phyloP scores from a whole-genome alignment of 2,888 invertebrate genomes.

The Julus scanicus region DNA sequence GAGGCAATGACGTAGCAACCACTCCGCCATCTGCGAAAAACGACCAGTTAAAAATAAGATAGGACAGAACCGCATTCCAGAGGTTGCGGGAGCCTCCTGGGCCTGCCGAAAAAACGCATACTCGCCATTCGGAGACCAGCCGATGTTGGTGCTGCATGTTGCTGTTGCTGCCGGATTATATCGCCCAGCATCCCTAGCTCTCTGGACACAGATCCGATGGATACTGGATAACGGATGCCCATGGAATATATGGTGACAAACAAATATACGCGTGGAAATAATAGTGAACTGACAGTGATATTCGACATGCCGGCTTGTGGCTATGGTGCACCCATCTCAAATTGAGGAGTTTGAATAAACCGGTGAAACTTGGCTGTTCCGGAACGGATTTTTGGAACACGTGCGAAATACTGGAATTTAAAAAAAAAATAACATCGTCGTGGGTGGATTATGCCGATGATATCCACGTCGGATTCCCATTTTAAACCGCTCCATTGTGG shows the following conservation, averaged over 20 bases:
- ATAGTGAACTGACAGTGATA: not conserved
- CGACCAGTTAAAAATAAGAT: constrained; percentile 43
- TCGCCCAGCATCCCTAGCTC: not conserved
- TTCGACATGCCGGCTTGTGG: too few species aligned
- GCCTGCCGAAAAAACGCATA: constrained; percentile 1
- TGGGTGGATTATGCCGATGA: not conserved
- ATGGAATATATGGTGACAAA: not conserved
- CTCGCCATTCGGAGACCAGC: constrained; percentile 17
- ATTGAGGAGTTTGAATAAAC: not conserved
- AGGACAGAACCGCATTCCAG: constrained; percentile 41
- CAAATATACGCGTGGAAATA: not conserved
- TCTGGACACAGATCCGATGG: not conserved
- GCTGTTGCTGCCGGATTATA: not conserved
- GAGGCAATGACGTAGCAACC: constrained; percentile 35
- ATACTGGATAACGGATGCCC: not conserved
- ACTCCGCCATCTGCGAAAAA: constrained; percentile 14
- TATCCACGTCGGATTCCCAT: not conserved
- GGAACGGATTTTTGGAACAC: not conserved
- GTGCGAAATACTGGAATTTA: not conserved
- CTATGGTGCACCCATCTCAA: too few species aligned
- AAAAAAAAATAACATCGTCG: not conserved
- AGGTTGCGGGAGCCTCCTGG: constrained; percentile 13
- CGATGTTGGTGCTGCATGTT: constrained; percentile 18
- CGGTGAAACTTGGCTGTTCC: not conserved
- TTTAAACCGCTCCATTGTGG: constrained; percentile 25